Evolutionary conservation across 2,113 vertebrate genomes (phyloP).

Genomic region (Phyllostomus hastatus): DNA sequence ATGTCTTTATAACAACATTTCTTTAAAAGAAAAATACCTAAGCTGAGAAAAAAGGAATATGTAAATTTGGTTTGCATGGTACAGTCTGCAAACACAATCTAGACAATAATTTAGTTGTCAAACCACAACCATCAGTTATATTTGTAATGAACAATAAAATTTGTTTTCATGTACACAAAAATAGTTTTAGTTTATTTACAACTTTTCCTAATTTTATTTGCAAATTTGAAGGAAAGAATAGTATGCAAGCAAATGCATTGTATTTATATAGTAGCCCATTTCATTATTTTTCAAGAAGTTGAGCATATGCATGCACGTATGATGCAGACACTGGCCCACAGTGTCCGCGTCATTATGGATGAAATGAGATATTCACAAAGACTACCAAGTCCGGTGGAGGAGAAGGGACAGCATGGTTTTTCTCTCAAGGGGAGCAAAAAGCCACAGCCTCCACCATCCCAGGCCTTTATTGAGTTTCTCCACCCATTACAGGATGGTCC

Average conservation of each 20-base stretch:
- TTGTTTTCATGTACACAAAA: background rate
- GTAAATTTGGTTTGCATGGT: background rate
- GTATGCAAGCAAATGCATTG: background rate
- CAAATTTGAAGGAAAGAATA: background rate
- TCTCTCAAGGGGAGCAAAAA: too few relatives aligned
- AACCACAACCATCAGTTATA: background rate
- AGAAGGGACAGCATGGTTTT: too few relatives aligned
- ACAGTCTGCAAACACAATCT: background rate
- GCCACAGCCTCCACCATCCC: too few relatives aligned
- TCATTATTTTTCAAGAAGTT: background rate
- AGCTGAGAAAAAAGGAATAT: background rate
- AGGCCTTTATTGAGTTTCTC: too few relatives aligned
- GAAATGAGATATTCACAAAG: too few relatives aligned
- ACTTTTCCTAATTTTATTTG: background rate
- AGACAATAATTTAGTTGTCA: background rate
- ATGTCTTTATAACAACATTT: background rate
- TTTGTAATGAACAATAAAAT: background rate
- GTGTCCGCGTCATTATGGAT: too few relatives aligned
- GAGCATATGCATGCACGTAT: background rate
- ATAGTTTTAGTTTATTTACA: background rate
- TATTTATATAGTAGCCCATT: background rate
- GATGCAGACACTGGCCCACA: too few relatives aligned
- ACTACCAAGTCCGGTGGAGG: too few relatives aligned
- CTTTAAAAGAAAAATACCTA: background rate
- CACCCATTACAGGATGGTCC: too few relatives aligned